Percentiles rank a stretch among this genome's conserved stretches.
phyloP scores from a whole-genome alignment of 2,797 vertebrate genomes.

The Spheniscus humboldti region DNA sequence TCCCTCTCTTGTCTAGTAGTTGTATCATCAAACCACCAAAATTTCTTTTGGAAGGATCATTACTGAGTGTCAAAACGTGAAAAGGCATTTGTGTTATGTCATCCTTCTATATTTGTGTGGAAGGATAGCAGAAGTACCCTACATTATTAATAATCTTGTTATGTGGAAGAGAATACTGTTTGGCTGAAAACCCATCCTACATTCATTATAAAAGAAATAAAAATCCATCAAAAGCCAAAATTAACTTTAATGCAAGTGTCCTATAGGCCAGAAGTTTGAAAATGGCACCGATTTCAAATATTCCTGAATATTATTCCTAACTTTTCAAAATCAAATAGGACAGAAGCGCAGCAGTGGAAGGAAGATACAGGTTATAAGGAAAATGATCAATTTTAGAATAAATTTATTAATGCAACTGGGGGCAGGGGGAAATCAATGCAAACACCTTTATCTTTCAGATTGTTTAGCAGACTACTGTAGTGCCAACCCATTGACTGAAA shows the following conservation, averaged over 20 bases:
- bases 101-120: not conserved
- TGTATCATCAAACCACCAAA: not conserved
- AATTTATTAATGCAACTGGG: conserved; percentile 12
- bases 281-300: conserved; percentile 1
- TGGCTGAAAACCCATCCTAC: not conserved
- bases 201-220: not conserved
- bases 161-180: not conserved
- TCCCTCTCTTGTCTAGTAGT: not conserved
- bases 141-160: not conserved
- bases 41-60: not conserved
- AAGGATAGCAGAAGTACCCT: not conserved
- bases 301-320: not conserved
- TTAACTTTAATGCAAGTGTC: not conserved
- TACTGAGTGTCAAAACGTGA: not conserved
- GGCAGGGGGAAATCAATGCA: not conserved
- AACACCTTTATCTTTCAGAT: not conserved
- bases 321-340: not conserved
- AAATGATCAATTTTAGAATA: conserved; percentile 28
- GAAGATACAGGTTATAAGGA: not conserved
- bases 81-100: not conserved
- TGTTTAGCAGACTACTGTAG: not conserved
- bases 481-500: not conserved
- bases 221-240: not conserved
- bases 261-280: not conserved
- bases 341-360: not conserved